phyloP scores from a whole-genome alignment of 2,888 invertebrate genomes.

The Cordilura impudica region DNA sequence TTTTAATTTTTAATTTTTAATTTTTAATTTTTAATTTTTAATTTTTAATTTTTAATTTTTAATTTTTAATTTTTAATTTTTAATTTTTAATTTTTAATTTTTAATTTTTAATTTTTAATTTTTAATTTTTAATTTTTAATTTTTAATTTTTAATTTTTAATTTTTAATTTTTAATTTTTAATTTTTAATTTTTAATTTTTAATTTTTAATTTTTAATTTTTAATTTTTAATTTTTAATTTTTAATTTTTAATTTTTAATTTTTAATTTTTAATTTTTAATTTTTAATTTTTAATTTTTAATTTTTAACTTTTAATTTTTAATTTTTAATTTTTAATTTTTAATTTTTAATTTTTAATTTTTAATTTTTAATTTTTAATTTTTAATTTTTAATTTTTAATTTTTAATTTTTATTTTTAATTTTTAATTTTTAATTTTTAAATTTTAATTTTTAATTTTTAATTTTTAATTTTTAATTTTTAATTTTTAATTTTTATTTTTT shows the following conservation, averaged over 20 bases:
- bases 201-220: neutral
- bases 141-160: neutral
- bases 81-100: neutral
- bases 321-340: slow-evolving; percentile 4
- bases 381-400: slow-evolving; percentile 16
- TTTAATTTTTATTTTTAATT: slow-evolving; percentile 12
- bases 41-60: neutral
- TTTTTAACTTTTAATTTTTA: too few species aligned
- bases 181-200: neutral
- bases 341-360: slow-evolving; percentile 18
- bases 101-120: neutral
- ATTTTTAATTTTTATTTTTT: slow-evolving; percentile 3
- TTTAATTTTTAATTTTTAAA: slow-evolving; percentile 13
- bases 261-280: neutral
- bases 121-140: neutral
- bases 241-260: neutral
- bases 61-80: neutral
- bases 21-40: neutral
- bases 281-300: slow-evolving; percentile 4
- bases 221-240: neutral
- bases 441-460: slow-evolving; percentile 6
- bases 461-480: slow-evolving; percentile 4
- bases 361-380: slow-evolving; percentile 15
- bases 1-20: neutral
- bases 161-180: neutral